Base-by-base conservation (phyloP, 1,140 invertebrate genomes). In the Bicyclus anynana region DNA sequence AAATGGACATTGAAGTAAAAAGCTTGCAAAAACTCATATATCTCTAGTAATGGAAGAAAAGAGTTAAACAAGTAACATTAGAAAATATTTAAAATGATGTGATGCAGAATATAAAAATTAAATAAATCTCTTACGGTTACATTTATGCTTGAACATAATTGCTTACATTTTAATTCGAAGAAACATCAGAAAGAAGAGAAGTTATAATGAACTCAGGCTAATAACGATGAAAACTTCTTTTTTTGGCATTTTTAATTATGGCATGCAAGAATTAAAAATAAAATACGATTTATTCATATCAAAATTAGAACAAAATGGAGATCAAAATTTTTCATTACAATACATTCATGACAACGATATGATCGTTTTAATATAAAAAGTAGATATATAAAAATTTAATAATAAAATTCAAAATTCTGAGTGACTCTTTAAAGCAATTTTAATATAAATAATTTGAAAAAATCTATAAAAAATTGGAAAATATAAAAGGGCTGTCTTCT, bases 351-450 rank as follows among this genome's bases (percentile, higher is more conserved):
- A 59, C 56, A 62, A 70, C 70, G n/a, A n/a, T n/a, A 74, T 72
- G 69, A 67, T 67, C 65, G 69, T 79, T 61, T 53, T 57, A 65
- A 59, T 52, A 60, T 65, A 67, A 68, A 69, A 70, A 67, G 70
- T 66, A 57, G 59, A n/a, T n/a, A n/a, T n/a, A n/a, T n/a, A 57
- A 69, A 69, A 33, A 58, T 53, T 52, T 63, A 56, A 35, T 59
- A 59, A 55, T 63, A 57, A 33, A 63, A 69, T 63, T 69, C 59
- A 69, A 79, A 76, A 74, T 80, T 80, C 63, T 44, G 63, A 77
- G 74, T 80, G 56, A 65, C 35, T 38, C 59, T 58, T 53, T 49
- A 46, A 48, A 65, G 23, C 0, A 10, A 26, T 20, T 47, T 47
- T 5, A 20, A 47, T 27, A 33, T 33, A 14, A 14, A 3, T 16